These are phyloP conservation scores for Caenorhabditis panamensis DNA, from an alignment of 2,888 invertebrate genomes.

Conservation along the genomic window DNA sequence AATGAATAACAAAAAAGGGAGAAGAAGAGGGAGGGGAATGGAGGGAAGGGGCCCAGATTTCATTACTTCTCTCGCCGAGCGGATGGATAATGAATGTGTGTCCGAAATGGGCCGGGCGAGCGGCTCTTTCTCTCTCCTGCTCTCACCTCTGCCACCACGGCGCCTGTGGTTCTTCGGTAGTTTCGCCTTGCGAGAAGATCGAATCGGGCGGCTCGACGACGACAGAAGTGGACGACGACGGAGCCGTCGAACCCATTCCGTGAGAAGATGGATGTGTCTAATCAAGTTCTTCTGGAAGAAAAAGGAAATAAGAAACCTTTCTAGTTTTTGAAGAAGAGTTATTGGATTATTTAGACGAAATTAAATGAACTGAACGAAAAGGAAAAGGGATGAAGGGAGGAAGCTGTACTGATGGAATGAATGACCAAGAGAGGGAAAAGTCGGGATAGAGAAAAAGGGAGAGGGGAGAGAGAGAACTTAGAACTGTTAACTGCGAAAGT, in stretches of 20 bases:
- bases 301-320: not conserved
- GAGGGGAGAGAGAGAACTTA: not conserved
- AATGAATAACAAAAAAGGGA: slow-evolving; percentile 34
- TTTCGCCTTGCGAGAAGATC: slow-evolving; percentile 74
- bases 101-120: not conserved
- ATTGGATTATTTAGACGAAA: too few species aligned
- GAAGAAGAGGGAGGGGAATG: slow-evolving; percentile 9
- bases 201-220: slow-evolving; percentile 76
- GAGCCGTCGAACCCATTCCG: slow-evolving; percentile 28
- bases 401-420: too few species aligned
- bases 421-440: slow-evolving; percentile 13
- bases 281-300: not conserved
- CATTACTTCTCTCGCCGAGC: slow-evolving; percentile 42
- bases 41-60: slow-evolving; percentile 33
- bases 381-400: not conserved
- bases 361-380: slow-evolving; percentile 4
- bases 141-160: slow-evolving; percentile 79
- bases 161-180: slow-evolving; percentile 30
- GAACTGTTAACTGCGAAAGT: too few species aligned
- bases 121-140: not conserved
- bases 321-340: not conserved
- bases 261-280: not conserved
- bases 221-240: slow-evolving; percentile 40
- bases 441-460: not conserved
- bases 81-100: slow-evolving; percentile 53